Evolutionary conservation across 2,888 invertebrate genomes (phyloP).

Genomic region (Icerya purchasi): DNA sequence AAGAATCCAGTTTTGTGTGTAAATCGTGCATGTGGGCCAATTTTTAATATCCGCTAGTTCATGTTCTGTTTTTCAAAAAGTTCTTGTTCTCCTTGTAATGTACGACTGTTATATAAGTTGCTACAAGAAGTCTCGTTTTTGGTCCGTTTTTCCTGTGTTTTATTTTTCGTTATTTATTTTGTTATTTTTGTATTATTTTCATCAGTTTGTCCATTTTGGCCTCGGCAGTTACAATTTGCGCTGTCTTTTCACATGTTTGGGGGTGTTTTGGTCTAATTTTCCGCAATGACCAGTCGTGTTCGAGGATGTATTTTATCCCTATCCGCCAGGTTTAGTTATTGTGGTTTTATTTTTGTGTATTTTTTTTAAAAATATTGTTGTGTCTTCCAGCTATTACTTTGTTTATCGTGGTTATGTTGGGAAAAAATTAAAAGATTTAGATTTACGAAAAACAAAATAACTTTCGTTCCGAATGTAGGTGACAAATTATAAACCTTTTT

Average conservation of each 20-base stretch:
- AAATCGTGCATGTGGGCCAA: too few species aligned
- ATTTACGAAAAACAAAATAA: too few species aligned
- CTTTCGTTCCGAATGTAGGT: too few species aligned
- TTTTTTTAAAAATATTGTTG: too few species aligned
- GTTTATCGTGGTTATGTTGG: too few species aligned
- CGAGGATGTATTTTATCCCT: background rate
- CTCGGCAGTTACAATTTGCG: background rate
- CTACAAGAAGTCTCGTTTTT: background rate
- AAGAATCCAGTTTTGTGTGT: too few species aligned
- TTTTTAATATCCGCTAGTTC: background rate
- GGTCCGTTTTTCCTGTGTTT: background rate
- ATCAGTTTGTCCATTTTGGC: background rate
- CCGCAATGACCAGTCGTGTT: background rate
- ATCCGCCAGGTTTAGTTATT: too few species aligned
- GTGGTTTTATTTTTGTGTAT: too few species aligned
- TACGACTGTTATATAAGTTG: background rate
- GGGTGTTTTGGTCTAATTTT: background rate
- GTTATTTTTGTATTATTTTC: background rate
- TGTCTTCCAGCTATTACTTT: too few species aligned
- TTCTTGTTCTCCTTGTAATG: background rate
- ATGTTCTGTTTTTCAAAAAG: background rate
- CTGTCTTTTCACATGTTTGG: background rate
- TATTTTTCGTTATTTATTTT: background rate
- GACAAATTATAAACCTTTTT: too few species aligned
- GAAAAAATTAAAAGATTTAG: too few species aligned